Evolutionary conservation across 2,888 invertebrate genomes (phyloP), one percentile per base, ranked within the genome.

Genomic region (Asteroscopus sphinx): DNA sequence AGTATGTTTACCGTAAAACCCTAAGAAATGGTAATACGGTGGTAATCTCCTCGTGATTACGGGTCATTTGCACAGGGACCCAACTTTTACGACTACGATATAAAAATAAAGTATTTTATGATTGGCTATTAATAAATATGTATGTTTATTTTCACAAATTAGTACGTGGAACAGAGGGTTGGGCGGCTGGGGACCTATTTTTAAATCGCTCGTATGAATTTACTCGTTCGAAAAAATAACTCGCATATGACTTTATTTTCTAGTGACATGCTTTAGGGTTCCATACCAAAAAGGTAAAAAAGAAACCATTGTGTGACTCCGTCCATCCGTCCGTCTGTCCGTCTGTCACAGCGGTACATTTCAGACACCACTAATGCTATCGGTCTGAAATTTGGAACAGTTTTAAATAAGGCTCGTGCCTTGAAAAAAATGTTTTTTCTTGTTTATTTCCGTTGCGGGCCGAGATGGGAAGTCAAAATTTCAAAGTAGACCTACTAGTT

Each of bases 11-110:
- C 12, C 26, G 49, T 16, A 9, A 25, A 53, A 17, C 47, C 54
- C 40, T 45, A 52, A 62, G 57, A 52, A 65, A 63, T 45, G 58
- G 46, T 63, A 68, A 75, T 66, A 41, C 61, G 16, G 41, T 39
- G 47, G 52, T 75, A 77, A 74, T 77, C 67, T 64, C 33, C 45
- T 51, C 17, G 26, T 74, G 68, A 77, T 79, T 77, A 74, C 64
- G 53, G 70, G 74, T 58, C 57, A 68, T 77, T 79, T 59, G 47
- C 53, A 40, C 42, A 37, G 28, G 55, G 51, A 73, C 51, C 60
- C 54, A 32, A 53, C 52, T 76, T 76, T 77, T 70, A 78, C 68
- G 68, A 42, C 51, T 49, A 11, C 36, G 46, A 58, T 73, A 71
- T 68, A 74, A 69, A 72, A 65, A 64, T 58, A 56, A 59, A 65